Evolutionary conservation across 2,113 vertebrate genomes (phyloP), one percentile per base, ranked within the genome.

Genomic region (Syrmaticus mikado): DNA sequence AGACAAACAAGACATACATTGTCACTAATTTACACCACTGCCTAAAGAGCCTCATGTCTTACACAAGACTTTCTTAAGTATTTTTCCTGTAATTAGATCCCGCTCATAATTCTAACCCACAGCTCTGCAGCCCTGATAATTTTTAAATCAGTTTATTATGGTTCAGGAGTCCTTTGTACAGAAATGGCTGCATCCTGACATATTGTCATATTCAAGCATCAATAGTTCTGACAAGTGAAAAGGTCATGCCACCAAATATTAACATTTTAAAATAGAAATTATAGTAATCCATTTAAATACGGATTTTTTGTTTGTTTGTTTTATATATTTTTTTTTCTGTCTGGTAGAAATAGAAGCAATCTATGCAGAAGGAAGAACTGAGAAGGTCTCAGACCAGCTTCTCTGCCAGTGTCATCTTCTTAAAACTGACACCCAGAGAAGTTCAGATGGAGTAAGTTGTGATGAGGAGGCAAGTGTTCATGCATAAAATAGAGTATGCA

Each of bases 241-340:
- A 98, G 96, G 93, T 97, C 93, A 41, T 43, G 94, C 92, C 96
- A 95, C 50, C 70, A 92, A 88, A 77, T 60, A 97, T 97, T 93
- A 94, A 64, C 90, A 93, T 92, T 90, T 88, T 12, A 27, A 87
- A 95, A 57, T n/a, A 82, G 46, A 21, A 70, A 75, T 94, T 89
- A 94, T 19, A 90, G 41, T 72, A 89, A 96, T 83, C 94, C 41
- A 75, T 95, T 96, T 91, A 85, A 96, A 92, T 97, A 52, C 41
- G 86, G 80, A 24, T 22, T 66, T 45, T 67, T 22, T 65, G 38
- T 38, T 38, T 38, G 38, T 38, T 38, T 18, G 10, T 6, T 81
- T 78, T 50, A 5, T 40, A 18, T 17, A 8, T 40, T 24, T 15
- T 43, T 87, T 83, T 70, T 27, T 8, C n/a, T 68, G 11, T 28